Evolutionary conservation across 2,888 invertebrate species (phyloP).

Genomic region (Rhagonycha lutea): DNA sequence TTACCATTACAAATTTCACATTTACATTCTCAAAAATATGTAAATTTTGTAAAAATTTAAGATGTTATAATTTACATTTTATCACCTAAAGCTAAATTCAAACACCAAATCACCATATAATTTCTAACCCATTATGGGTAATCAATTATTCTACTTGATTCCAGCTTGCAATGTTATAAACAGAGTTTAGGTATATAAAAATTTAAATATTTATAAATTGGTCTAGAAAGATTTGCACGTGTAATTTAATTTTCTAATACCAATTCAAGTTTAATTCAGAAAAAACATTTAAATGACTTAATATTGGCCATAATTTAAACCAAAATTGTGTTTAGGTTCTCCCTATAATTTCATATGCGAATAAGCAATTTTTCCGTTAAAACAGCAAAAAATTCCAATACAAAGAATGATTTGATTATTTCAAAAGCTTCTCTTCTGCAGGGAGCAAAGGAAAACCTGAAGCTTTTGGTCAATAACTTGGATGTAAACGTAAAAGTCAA

Average conservation of each 20-base stretch:
- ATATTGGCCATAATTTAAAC: neutral
- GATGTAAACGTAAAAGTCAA: slow-evolving; percentile 31
- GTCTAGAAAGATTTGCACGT: neutral
- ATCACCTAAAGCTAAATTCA: neutral
- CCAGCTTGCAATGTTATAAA: neutral
- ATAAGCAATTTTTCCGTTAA: too few relatives aligned
- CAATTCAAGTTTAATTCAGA: neutral
- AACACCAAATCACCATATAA: neutral
- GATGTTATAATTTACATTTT: neutral
- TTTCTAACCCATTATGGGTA: neutral
- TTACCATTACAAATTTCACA: neutral
- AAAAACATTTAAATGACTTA: neutral
- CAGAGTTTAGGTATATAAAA: neutral
- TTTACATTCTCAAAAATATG: neutral
- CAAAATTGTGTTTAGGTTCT: neutral
- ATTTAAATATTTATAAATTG: neutral
- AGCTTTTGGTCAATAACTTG: neutral
- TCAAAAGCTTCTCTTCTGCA: neutral
- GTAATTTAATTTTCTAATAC: neutral
- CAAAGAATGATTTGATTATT: neutral
- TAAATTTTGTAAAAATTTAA: neutral
- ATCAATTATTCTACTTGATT: neutral
- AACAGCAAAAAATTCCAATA: neutral
- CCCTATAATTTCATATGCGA: neutral
- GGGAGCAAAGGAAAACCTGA: neutral